Evolutionary conservation across 2,888 invertebrate genomes (phyloP).

Genomic region (Tiphia femorata): DNA sequence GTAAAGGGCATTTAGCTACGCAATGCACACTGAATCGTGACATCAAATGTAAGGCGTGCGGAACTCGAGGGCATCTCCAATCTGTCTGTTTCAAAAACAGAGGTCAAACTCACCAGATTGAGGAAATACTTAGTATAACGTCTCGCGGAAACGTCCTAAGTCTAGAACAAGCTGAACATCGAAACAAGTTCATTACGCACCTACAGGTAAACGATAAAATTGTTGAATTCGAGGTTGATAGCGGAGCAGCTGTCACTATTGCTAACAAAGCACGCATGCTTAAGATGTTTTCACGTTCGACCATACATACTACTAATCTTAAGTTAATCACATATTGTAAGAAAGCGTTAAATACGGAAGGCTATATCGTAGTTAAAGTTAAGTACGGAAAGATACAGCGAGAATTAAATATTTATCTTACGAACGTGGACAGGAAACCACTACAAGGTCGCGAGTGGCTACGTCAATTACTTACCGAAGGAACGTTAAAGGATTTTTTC

Average conservation of each 20-base stretch:
- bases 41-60: not conserved
- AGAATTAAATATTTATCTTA: constrained; percentile 8
- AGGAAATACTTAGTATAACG: not conserved
- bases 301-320: not conserved
- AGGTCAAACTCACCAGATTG: not conserved
- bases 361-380: not conserved
- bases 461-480: constrained; percentile 14
- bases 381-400: not conserved
- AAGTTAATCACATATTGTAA: constrained; percentile 10
- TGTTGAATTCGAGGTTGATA: not conserved
- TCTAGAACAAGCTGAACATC: not conserved
- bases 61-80: not conserved
- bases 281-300: not conserved
- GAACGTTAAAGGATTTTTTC: not conserved
- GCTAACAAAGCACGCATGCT: not conserved
- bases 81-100: not conserved
- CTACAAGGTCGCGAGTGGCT: constrained; percentile 19
- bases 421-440: not conserved
- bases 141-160: no score
- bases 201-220: not conserved
- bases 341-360: not conserved
- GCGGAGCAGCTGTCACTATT: not conserved
- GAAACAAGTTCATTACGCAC: not conserved
- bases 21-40: not conserved
- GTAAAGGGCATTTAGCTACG: not conserved